Conservation (phyloP, 1,140 invertebrate genomes). For the Panulirus ornatus region DNA sequence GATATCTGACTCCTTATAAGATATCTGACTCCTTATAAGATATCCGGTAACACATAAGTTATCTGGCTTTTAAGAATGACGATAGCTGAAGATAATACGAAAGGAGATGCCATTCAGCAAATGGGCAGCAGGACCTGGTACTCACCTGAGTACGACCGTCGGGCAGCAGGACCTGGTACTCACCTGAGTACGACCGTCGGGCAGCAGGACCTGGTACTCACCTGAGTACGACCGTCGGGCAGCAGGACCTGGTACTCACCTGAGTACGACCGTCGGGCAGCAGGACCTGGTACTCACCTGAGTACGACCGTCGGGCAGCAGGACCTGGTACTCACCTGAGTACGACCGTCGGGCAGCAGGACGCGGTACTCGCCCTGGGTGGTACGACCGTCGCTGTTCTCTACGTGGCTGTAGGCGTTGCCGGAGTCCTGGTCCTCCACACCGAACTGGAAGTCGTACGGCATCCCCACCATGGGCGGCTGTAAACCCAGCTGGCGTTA, state of each 20-base stretch:
- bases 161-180: too few species aligned
- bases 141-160: too few species aligned
- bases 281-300: conserved; percentile 4
- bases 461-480: conserved; percentile 26
- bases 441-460: conserved; percentile 48
- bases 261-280: conserved; percentile 2
- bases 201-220: too few species aligned
- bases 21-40: too few species aligned
- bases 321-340: conserved; percentile 37
- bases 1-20: too few species aligned
- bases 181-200: too few species aligned
- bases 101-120: too few species aligned
- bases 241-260: conserved; percentile 54
- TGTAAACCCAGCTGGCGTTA: conserved; percentile 1
- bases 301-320: conserved; percentile 18
- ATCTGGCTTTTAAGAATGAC: too few species aligned
- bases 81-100: too few species aligned
- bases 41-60: too few species aligned
- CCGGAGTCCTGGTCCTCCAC: conserved; percentile 36
- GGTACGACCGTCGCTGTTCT: conserved; percentile 32
- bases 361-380: conserved; percentile 52
- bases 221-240: too few species aligned
- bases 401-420: conserved; percentile 30
- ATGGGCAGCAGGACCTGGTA: too few species aligned
- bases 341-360: conserved; percentile 42